These are phyloP conservation scores for Lepas anatifera DNA, from an alignment of 2,888 invertebrate species.

Conservation along the genomic window DNA sequence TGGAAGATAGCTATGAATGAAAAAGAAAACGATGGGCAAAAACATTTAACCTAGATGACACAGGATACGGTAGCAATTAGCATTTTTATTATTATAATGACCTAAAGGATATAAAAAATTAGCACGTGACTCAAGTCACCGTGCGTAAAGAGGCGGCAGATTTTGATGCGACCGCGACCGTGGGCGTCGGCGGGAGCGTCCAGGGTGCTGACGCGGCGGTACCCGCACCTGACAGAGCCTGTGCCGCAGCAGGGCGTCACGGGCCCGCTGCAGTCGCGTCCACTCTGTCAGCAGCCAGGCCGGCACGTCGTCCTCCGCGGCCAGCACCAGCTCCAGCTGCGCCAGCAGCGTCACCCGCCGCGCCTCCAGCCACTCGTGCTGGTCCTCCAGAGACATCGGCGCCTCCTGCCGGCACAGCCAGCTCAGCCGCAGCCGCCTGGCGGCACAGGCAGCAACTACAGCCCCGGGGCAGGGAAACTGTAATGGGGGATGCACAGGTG, in stretches of 20 bases:
- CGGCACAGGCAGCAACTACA: neutral
- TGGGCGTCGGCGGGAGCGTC: too few species aligned
- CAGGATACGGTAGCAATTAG: too few species aligned
- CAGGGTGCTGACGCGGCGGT: too few species aligned
- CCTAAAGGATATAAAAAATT: too few species aligned
- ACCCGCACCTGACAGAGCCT: neutral
- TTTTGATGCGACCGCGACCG: too few species aligned
- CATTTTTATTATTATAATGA: too few species aligned
- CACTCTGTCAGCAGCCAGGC: conserved; percentile 31
- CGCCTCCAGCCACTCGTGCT: conserved; percentile 31
- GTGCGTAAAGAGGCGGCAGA: too few species aligned
- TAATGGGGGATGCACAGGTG: too few species aligned
- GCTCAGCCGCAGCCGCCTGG: neutral
- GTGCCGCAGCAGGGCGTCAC: neutral
- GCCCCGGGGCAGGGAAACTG: neutral
- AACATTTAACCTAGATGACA: too few species aligned
- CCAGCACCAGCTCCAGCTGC: conserved; percentile 29
- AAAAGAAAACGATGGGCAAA: too few species aligned
- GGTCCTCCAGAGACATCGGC: conserved; percentile 2
- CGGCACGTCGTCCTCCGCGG: conserved; percentile 36
- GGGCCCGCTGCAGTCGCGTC: neutral
- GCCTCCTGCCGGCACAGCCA: neutral
- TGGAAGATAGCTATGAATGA: too few species aligned
- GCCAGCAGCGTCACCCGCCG: conserved; percentile 32
- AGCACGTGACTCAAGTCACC: too few species aligned